These are phyloP conservation scores for Mormyrus proboscirostris DNA, from an alignment of 2,797 vertebrate species.

Conservation along the genomic window DNA sequence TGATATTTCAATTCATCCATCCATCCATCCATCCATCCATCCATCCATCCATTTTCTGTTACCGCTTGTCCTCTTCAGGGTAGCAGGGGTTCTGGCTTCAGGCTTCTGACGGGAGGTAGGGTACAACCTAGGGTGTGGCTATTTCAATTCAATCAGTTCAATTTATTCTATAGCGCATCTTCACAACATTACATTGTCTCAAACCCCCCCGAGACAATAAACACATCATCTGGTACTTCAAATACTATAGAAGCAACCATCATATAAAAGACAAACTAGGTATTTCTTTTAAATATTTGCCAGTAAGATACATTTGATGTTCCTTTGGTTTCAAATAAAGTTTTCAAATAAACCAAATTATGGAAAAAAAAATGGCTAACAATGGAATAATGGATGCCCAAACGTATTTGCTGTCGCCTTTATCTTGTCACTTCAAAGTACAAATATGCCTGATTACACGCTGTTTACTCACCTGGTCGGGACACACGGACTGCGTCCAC, in stretches of 20 bases:
- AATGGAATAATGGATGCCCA: not conserved
- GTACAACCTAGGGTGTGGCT: not conserved
- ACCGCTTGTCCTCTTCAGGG: not conserved
- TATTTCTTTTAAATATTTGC: not conserved
- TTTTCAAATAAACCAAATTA: not conserved
- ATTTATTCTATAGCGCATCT: not conserved
- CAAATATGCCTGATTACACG: not conserved
- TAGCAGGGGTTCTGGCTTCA: not conserved
- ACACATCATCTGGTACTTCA: not conserved
- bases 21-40: not conserved
- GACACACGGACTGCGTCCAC: not conserved
- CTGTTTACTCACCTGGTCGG: slow-evolving; percentile 10
- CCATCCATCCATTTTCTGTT: not conserved
- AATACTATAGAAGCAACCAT: not conserved
- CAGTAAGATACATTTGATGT: not conserved
- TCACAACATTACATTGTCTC: not conserved
- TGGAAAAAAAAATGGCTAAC: not conserved
- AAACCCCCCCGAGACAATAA: not conserved
- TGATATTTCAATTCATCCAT: not conserved
- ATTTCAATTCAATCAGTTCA: not conserved
- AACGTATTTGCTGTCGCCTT: not conserved
- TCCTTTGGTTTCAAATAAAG: not conserved
- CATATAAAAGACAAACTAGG: not conserved
- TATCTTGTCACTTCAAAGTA: slow-evolving; percentile 1
- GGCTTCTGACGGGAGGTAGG: not conserved